Conservation (phyloP, 2,797 vertebrate species). For the Phylloscopus collybita region DNA sequence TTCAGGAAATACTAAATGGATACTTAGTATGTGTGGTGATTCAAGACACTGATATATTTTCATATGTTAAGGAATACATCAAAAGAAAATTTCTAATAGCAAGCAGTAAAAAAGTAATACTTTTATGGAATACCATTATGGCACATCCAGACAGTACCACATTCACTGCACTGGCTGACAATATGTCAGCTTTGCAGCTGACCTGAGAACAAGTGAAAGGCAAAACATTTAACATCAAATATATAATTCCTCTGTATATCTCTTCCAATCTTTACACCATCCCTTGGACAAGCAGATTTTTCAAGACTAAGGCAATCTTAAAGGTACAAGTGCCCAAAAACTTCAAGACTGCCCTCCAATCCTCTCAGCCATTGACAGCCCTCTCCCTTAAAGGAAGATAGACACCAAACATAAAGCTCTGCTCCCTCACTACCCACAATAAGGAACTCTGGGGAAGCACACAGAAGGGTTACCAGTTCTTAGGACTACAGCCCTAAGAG, state of each 20-base stretch:
- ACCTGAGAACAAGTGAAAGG: not conserved
- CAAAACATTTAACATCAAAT: not conserved
- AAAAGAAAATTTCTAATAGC: not conserved
- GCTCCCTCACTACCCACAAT: not conserved
- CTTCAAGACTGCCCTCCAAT: not conserved
- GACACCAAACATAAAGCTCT: not conserved
- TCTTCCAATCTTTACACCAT: not conserved
- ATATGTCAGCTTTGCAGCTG: not conserved
- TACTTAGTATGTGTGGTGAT: not conserved
- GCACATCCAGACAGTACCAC: not conserved
- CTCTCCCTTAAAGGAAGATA: not conserved
- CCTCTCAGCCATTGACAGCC: not conserved
- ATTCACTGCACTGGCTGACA: not conserved
- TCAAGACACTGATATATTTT: not conserved
- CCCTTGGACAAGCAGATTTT: not conserved
- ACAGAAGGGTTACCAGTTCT: not conserved
- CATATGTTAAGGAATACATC: not conserved
- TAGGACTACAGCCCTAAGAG: accelerated
- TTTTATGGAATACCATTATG: not conserved
- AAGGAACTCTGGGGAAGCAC: not conserved
- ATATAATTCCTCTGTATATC: not conserved
- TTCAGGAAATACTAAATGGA: not conserved
- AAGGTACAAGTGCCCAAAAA: not conserved
- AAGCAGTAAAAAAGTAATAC: not conserved
- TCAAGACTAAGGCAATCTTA: not conserved